Evolutionary conservation across 2,888 invertebrate species (phyloP), one percentile per base, ranked within the genome.

Genomic region (Drosophila eohydei): DNA sequence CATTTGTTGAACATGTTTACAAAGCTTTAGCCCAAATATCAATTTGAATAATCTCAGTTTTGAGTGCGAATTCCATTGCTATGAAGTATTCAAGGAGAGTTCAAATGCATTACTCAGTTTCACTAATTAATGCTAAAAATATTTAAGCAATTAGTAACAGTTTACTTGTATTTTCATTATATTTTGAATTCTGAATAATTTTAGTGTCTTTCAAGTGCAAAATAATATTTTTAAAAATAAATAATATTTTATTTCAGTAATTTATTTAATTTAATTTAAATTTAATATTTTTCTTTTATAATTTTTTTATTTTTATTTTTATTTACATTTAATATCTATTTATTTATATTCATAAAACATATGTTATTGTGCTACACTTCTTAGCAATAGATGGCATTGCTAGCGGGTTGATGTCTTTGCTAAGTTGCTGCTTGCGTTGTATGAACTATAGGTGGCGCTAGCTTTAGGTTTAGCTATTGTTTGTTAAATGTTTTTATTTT

Each of bases 351-450:
- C 7, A 2, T 2, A 26, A 14, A 28, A 0, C 2, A 14, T 1
- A 28, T 44, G 14, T 0, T 26, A 12, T 5, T 12, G 2, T 1
- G 2, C 6, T 34, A 3, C 7, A 34, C 32, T 16, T 0, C 1
- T 8, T 8, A 11, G 9, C 32, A 34, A 43, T 6, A 76, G 71
- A 60, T 70, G 77, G 56, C 59, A 46, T 41, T 48, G 14, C 14
- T 0, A 2, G 0, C 0, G 46, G 73, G 43, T 70, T 28, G 46
- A 3, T 43, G 58, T 56, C 46, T 63, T 28, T 14, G 55, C 62
- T 75, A 46, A 0, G 0, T 0, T 0, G 12, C 21, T 34, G n/a
- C 26, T 12, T 28, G 8, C 21, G 0, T 3, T 14, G 7, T 2
- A 1, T n/a, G 28, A 1, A 4, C 46, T 2, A n/a, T n/a, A 48